Evolutionary conservation across 2,888 invertebrate species (phyloP).

Genomic region (Diachrysia chrysitis): DNA sequence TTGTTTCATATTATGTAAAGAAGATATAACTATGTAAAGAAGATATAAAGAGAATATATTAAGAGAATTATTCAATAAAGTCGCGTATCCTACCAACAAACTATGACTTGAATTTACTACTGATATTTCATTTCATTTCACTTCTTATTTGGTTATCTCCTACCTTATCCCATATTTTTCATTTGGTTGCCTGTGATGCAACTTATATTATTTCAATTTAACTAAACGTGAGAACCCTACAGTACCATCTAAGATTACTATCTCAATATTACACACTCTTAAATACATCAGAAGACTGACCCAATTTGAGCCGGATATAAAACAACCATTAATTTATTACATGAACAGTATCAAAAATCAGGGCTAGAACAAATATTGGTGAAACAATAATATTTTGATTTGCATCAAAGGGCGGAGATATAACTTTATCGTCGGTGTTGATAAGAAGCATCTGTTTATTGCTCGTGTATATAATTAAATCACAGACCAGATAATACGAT

Average conservation of each 20-base stretch:
- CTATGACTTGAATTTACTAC: too few species aligned
- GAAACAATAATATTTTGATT: slow-evolving; percentile 35
- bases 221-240: not conserved
- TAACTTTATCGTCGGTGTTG: slow-evolving; percentile 19
- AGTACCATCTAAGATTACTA: not conserved
- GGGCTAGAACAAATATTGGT: slow-evolving; percentile 22
- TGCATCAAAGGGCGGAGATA: slow-evolving; percentile 48
- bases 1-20: too few species aligned
- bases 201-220: not conserved
- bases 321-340: slow-evolving; percentile 15
- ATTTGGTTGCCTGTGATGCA: too few species aligned
- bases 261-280: not conserved
- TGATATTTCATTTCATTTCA: too few species aligned
- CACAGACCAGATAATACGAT: not conserved
- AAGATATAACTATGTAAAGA: too few species aligned
- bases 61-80: too few species aligned
- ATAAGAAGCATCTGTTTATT: slow-evolving; percentile 41
- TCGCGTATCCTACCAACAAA: too few species aligned
- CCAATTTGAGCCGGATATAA: not conserved
- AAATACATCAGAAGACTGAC: not conserved
- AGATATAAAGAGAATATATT: too few species aligned
- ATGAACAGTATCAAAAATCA: slow-evolving; percentile 45
- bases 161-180: too few species aligned
- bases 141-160: too few species aligned
- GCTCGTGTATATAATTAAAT: not conserved